Conservation (phyloP, 2,113 vertebrate species). For the Phyllopteryx taeniolatus region DNA sequence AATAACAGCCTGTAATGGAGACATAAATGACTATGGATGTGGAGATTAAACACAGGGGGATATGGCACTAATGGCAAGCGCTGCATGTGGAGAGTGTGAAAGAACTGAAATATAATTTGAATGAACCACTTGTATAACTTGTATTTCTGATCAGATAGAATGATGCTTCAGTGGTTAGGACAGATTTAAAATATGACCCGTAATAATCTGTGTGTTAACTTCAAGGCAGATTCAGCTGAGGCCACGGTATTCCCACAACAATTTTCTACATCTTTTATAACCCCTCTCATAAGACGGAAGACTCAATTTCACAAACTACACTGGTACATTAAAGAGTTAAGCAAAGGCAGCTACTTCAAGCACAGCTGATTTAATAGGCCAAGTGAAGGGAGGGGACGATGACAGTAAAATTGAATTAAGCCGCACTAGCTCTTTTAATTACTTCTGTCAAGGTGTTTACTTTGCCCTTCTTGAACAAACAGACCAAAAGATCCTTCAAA, state of each 20-base stretch:
- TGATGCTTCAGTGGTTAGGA: constrained; percentile 28
- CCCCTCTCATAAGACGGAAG: constrained; percentile 41
- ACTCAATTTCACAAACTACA: constrained; percentile 45
- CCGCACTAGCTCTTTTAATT: constrained; percentile 61
- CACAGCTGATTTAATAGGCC: constrained; percentile 64
- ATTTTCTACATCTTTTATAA: constrained; percentile 58
- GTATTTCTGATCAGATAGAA: constrained; percentile 13
- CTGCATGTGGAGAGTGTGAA: neutral
- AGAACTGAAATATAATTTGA: constrained; percentile 7
- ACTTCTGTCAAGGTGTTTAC: constrained; percentile 66
- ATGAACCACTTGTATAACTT: neutral
- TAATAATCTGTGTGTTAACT: constrained; percentile 23
- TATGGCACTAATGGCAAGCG: constrained; percentile 22
- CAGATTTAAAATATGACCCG: constrained; percentile 42
- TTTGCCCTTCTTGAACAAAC: constrained; percentile 56
- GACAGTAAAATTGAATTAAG: constrained; percentile 55
- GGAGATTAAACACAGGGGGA: constrained; percentile 25
- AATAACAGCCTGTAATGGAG: constrained; percentile 62
- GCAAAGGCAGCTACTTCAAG: constrained; percentile 51
- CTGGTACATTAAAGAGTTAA: constrained; percentile 51
- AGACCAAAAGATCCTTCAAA: constrained; percentile 49
- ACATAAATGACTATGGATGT: constrained; percentile 40
- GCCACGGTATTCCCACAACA: constrained; percentile 57
- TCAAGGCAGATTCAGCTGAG: constrained; percentile 44
- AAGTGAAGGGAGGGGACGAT: constrained; percentile 49